Base-by-base conservation (phyloP, 2,888 invertebrate species). In the Cosmorhoe ocellata region DNA sequence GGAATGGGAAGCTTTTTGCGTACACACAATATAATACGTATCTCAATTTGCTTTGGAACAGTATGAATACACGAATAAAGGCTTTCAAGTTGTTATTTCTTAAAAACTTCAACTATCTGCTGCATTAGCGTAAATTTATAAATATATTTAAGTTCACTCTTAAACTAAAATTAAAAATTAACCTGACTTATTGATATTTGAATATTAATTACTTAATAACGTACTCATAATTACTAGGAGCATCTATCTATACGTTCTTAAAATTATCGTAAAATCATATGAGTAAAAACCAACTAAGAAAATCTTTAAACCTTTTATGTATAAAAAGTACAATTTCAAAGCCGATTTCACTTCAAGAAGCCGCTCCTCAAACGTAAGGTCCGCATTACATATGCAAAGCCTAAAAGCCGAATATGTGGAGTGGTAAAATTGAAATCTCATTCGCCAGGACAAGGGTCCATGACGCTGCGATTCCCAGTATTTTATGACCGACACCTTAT, bases 381-480 rank as follows among this genome's bases (percentile, higher is more conserved):
- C 38, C 36, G 44, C 47, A 55, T 51, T 53, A 45, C 62, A 42
- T 54, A 64, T 61, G 62, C 66, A 69, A 73, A 76, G 66, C 67
- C 66, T 64, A 71, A 67, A 74, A 75, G 65, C 67, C 58, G 69
- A 73, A 69, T 68, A 69, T 69, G 71, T 76, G 71, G 67, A 77
- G 72, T 72, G 74, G 72, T 68, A 66, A 73, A 80, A 79, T 79
- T 77, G 78, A 79, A 80, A 76, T 76, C 78, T 74, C 74, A 76
- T 79, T 72, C 73, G 66, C 46, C 54, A 62, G 64, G 75, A 64
- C 68, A 63, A 64, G 66, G 66, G 66, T 66, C 59, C 51, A 51
- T 64, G 63, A 61, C 61, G 59, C 58, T 39, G 59, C 59, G 58
- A 64, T 53, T 61, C 56, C 28, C 51, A 36, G 45, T 62, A 59